Evolutionary conservation across 1,140 invertebrate genomes (phyloP), one percentile per base, ranked within the genome.

Genomic region (Caenorhabditis inopinata): DNA sequence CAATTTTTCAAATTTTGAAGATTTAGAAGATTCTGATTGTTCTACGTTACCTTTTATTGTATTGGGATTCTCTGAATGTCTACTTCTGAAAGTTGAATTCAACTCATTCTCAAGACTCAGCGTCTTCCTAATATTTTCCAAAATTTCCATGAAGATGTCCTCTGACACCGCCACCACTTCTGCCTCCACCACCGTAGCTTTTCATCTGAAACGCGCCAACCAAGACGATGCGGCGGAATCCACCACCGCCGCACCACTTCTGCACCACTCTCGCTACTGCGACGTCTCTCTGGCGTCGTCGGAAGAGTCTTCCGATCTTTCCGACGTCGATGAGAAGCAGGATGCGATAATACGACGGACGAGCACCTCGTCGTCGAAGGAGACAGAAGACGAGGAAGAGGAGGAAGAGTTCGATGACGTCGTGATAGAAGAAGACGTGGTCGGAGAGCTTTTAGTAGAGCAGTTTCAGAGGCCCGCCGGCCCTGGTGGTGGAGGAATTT

Each of bases 381-480:
- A 68, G 32, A 32, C 35, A 16, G 53, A 32, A 32, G 53, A 58
- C 35, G 53, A 32, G 29, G 58, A 68, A 38, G 58, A 68, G 23
- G 58, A 68, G 38, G 58, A 68, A 68, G 58, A 68, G n/a, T 68
- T 68, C 23, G 58, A 68, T 68, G 58, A 68, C n/a, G 58, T 68
- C 5, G 58, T 68, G 32, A 68, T 68, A 32, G 58, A 68, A 68
- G 58, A 68, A 42, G 58, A 68, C 12, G 58, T 38, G 3, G 32
- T 9, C 11, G 58, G 32, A 32, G 25, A 32, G 25, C 29, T 32
- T 14, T n/a, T 32, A 21, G 6, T 32, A 16, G 6, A 32, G 51
- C n/a, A 32, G 51, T n/a, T n/a, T n/a, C n/a, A n/a, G n/a, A n/a
- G n/a, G n/a, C n/a, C n/a, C n/a, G n/a, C n/a, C n/a, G n/a, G 51